Percentiles rank a stretch among this genome's conserved stretches.
phyloP scores from a whole-genome alignment of 2,888 invertebrate species.

The Lithosia quadra region DNA sequence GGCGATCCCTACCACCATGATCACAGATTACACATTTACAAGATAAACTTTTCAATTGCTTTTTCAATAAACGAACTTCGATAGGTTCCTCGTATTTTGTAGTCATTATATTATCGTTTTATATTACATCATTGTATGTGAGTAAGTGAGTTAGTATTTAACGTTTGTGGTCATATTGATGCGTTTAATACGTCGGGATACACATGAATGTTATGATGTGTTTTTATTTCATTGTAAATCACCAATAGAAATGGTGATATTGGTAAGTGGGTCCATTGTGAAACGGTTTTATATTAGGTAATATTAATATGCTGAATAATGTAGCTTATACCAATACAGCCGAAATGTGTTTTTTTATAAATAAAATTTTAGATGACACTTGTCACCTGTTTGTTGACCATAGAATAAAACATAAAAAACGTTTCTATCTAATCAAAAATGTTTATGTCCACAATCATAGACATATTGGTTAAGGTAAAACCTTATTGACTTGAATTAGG shows the following conservation, averaged over 20 bases:
- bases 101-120: not conserved
- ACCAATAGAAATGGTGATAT: not conserved
- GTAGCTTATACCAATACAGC: not conserved
- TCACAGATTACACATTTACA: constrained; percentile 10
- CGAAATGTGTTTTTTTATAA: not conserved
- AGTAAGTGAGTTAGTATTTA: not conserved
- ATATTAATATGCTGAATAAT: not conserved
- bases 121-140: not conserved
- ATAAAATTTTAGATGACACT: not conserved
- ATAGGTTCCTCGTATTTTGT: constrained; percentile 8
- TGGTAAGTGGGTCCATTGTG: not conserved
- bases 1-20: constrained; percentile 3
- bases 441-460: no score
- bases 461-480: no score
- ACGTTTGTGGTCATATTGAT: not conserved
- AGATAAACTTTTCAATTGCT: constrained; percentile 8
- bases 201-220: not conserved
- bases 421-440: no score
- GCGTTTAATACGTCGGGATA: not conserved
- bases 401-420: not conserved
- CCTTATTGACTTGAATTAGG: no score
- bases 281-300: no score
- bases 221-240: not conserved
- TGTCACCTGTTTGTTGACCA: not conserved
- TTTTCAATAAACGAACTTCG: constrained; percentile 3